Conservation (phyloP, 2,113 vertebrate genomes). For the Pedetes capensis region DNA sequence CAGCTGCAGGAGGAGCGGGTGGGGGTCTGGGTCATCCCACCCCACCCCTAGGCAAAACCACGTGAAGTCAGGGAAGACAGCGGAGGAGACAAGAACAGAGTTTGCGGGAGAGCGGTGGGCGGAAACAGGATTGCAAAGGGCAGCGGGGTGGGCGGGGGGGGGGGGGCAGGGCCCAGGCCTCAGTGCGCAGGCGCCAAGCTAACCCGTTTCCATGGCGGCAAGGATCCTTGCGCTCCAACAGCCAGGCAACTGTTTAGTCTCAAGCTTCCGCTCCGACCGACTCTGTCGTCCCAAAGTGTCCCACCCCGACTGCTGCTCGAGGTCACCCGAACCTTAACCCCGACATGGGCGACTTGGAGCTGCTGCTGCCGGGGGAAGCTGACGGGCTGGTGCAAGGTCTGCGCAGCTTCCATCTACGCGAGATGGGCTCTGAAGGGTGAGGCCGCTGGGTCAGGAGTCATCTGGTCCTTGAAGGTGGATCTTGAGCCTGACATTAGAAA, state of each 20-base stretch:
- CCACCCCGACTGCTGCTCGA: neutral
- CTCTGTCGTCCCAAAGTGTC: neutral
- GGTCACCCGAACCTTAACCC: neutral
- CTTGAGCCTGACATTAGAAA: neutral
- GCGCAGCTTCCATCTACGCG: conserved; percentile 83
- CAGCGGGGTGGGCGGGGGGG: rapidly evolving
- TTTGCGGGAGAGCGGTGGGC: too few species aligned
- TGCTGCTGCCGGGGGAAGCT: conserved; percentile 85
- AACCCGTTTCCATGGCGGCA: conserved; percentile 80
- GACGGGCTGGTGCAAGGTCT: conserved; percentile 86
- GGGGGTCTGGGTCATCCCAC: neutral
- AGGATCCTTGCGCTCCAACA: neutral
- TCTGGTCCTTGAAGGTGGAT: neutral
- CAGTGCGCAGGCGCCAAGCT: conserved; percentile 4
- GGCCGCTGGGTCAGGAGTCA: neutral
- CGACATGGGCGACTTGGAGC: conserved; percentile 70
- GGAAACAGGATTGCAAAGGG: rapidly evolving
- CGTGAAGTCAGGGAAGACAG: neutral
- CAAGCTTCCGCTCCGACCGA: neutral
- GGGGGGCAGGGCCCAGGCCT: neutral
- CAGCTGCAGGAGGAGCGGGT: neutral
- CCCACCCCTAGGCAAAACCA: neutral
- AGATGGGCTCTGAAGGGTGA: conserved; percentile 83
- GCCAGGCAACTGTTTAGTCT: neutral
- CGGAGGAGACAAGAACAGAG: too few species aligned